phyloP scores from a whole-genome alignment of 1,140 invertebrate genomes.

The Scaptomyza pallida region DNA sequence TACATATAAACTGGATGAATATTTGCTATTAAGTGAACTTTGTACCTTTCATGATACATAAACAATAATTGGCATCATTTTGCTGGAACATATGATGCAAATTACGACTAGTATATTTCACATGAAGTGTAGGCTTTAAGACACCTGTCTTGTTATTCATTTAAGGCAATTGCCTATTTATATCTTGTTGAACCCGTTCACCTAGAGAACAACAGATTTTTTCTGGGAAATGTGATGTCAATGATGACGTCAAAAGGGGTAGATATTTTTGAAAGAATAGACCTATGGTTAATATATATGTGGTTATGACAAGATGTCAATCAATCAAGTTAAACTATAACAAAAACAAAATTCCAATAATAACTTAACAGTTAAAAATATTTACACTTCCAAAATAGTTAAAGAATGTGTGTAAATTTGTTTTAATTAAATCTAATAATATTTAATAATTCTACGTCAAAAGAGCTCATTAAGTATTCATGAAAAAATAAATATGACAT shows the following conservation, averaged over 20 bases:
- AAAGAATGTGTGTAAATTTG: too few relatives aligned
- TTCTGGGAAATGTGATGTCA: neutral
- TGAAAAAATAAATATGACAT: neutral
- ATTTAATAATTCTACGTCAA: neutral
- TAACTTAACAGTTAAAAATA: neutral
- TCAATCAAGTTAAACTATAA: neutral
- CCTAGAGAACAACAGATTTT: neutral
- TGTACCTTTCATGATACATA: neutral
- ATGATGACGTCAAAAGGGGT: neutral
- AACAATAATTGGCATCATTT: neutral
- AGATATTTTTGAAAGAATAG: too few relatives aligned
- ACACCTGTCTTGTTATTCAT: too few relatives aligned
- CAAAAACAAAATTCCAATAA: too few relatives aligned
- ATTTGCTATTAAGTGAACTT: neutral
- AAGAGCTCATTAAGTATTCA: slow-evolving; percentile 9
- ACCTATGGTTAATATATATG: too few relatives aligned
- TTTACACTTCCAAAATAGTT: too few relatives aligned
- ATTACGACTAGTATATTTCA: neutral
- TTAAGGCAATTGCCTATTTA: too few relatives aligned
- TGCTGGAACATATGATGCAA: neutral
- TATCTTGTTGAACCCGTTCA: too few relatives aligned
- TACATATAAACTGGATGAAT: neutral
- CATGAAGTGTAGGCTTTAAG: too few relatives aligned
- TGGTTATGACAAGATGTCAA: neutral
- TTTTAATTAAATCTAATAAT: neutral